Percentiles rank a stretch among this genome's conserved stretches.
These are phyloP conservation scores for Eudasyphora cyanicolor DNA, from an alignment of 2,888 invertebrate genomes.

Conservation along the genomic window DNA sequence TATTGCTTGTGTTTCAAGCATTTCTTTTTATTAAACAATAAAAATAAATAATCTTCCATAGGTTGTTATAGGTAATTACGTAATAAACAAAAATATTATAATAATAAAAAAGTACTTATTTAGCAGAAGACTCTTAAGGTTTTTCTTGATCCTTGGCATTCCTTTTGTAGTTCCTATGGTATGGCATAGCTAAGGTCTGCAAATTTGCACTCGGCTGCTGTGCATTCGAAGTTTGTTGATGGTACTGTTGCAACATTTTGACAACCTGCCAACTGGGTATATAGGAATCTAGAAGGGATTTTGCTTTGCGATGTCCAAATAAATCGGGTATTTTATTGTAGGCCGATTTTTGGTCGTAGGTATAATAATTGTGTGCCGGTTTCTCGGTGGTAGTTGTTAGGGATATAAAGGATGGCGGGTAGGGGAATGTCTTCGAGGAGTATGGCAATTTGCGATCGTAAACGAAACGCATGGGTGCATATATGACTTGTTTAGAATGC, in stretches of 20 bases:
- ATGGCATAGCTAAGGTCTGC: constrained; percentile 67
- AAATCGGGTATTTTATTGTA: constrained; percentile 71
- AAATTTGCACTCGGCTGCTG: constrained; percentile 40
- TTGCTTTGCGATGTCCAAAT: constrained; percentile 77
- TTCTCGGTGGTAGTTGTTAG: constrained; percentile 69
- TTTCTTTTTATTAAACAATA: constrained; percentile 7
- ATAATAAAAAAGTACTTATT: not conserved
- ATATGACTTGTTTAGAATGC: constrained; percentile 76
- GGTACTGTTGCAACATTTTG: constrained; percentile 70
- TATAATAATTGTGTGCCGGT: not conserved
- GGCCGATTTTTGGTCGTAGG: not conserved
- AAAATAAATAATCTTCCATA: not conserved
- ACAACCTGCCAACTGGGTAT: constrained; percentile 82
- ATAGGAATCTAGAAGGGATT: constrained; percentile 83
- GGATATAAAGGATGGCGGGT: constrained; percentile 77
- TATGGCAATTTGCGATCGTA: constrained; percentile 60
- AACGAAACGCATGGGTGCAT: constrained; percentile 71
- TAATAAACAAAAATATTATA: not conserved
- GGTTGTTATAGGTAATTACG: not conserved
- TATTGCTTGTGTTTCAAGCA: not conserved
- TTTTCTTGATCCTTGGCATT: constrained; percentile 11
- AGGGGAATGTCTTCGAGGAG: constrained; percentile 71
- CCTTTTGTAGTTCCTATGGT: constrained; percentile 25
- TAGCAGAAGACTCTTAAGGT: not conserved
- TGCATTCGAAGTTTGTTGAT: not conserved